Percentiles rank a stretch among this genome's conserved stretches.
Conservation (phyloP, 2,797 vertebrate species). For the Rachycentron canadum region DNA sequence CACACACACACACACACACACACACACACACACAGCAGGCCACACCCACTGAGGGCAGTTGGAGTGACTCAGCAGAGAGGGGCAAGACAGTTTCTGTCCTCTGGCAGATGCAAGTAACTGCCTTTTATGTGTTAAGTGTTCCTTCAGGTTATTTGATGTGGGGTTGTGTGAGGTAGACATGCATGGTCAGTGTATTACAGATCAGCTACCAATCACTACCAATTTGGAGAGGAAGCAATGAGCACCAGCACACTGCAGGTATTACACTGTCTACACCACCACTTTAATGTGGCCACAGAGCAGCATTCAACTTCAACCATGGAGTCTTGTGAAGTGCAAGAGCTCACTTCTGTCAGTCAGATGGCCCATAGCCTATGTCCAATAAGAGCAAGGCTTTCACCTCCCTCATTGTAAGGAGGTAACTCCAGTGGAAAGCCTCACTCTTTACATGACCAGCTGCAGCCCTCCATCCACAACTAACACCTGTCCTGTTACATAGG, state of each 20-base stretch:
- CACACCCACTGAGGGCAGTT: constrained; percentile 35
- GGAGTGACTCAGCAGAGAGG: constrained; percentile 57
- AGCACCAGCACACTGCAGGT: no score
- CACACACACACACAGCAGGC: constrained; percentile 37
- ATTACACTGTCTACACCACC: no score
- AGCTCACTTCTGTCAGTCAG: not conserved
- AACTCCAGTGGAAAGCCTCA: not conserved
- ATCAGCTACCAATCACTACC: no score
- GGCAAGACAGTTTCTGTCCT: constrained; percentile 2
- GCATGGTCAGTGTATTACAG: no score
- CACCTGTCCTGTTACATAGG: constrained; percentile 93
- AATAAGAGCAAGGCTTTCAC: not conserved
- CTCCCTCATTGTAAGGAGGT: not conserved
- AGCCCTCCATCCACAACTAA: constrained; percentile 94
- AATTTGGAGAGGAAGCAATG: no score
- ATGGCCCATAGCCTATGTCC: not conserved
- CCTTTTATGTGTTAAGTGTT: not conserved
- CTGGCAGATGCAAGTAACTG: not conserved
- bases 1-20: no score
- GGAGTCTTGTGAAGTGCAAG: not conserved
- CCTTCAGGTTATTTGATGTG: no score
- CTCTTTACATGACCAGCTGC: constrained; percentile 86
- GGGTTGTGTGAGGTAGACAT: no score
- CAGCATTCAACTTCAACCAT: not conserved
- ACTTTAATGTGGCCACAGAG: not conserved